A percentile compares a stretch with the other conserved stretches of the same genome.
Conservation (phyloP, 2,888 invertebrate genomes). For the Tenthredo scrophulariae region DNA sequence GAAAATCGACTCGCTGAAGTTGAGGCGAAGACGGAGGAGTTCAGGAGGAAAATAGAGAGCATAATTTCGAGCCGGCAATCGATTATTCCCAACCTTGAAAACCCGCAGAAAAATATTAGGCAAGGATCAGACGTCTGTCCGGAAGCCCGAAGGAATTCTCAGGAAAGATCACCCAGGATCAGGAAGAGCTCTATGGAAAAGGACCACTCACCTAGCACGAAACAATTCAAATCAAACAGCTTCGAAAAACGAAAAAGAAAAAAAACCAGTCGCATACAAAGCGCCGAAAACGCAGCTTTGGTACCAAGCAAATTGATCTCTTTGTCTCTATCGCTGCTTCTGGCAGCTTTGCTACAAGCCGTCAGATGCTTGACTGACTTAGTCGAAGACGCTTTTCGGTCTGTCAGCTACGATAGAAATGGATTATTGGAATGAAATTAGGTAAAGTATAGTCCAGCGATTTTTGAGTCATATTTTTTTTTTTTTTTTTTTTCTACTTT, state of each 20-base stretch:
- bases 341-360: constrained; percentile 83
- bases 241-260: constrained; percentile 68
- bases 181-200: constrained; percentile 35
- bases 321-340: constrained; percentile 81
- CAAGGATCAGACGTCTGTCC: constrained; percentile 8
- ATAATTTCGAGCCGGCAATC: constrained; percentile 63
- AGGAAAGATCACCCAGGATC: constrained; percentile 40
- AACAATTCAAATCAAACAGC: constrained; percentile 55
- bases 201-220: constrained; percentile 55
- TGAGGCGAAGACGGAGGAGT: constrained; percentile 66
- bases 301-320: constrained; percentile 81
- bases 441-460: not conserved
- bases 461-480: not conserved
- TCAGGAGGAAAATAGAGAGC: constrained; percentile 64
- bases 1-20: constrained; percentile 59
- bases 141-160: not conserved
- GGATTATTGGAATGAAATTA: constrained; percentile 60
- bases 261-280: constrained; percentile 62
- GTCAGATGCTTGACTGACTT: constrained; percentile 83
- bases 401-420: constrained; percentile 69
- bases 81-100: constrained; percentile 54
- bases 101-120: constrained; percentile 53
- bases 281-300: constrained; percentile 67
- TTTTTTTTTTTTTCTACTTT: not conserved
- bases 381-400: constrained; percentile 80